These are phyloP conservation scores for Chelonus insularis DNA, from an alignment of 1,140 invertebrate genomes.

Conservation along the genomic window DNA sequence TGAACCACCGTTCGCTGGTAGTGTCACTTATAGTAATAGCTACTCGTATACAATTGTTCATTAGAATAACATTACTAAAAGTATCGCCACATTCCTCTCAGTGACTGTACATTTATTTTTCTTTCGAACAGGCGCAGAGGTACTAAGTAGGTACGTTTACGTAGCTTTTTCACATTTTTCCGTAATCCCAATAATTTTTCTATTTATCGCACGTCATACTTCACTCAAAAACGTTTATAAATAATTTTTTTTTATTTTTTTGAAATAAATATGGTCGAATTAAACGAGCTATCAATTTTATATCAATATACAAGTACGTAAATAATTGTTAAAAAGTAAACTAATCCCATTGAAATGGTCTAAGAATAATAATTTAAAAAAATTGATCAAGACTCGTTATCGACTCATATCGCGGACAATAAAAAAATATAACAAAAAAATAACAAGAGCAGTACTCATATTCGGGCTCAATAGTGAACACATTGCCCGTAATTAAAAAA, in stretches of 20 bases:
- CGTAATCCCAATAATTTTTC: background rate
- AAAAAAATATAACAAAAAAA: conserved; percentile 52
- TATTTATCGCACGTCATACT: background rate
- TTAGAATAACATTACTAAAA: conserved; percentile 59
- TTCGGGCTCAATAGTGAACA: conserved; percentile 41
- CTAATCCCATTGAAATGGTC: too few species aligned
- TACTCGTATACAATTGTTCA: conserved; percentile 62
- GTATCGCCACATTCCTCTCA: conserved; percentile 46
- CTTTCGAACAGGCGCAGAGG: conserved; percentile 28
- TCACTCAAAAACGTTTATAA: background rate
- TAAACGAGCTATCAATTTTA: too few species aligned
- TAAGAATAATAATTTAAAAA: too few species aligned
- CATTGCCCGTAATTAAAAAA: conserved; percentile 28
- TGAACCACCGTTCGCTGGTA: background rate
- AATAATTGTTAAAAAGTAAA: too few species aligned
- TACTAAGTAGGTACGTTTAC: conserved; percentile 32
- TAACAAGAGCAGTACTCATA: conserved; percentile 57
- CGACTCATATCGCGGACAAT: conserved; percentile 14
- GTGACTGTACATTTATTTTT: conserved; percentile 30
- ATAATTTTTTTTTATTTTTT: background rate
- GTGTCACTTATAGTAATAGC: conserved; percentile 49
- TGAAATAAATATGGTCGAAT: too few species aligned
- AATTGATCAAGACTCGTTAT: conserved; percentile 10
- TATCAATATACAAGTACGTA: too few species aligned
- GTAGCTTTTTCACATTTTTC: conserved; percentile 26